Percentiles rank a stretch among this genome's conserved stretches.
These are phyloP conservation scores for Protula sp. DNA, from an alignment of 2,888 invertebrate genomes.

Conservation along the genomic window DNA sequence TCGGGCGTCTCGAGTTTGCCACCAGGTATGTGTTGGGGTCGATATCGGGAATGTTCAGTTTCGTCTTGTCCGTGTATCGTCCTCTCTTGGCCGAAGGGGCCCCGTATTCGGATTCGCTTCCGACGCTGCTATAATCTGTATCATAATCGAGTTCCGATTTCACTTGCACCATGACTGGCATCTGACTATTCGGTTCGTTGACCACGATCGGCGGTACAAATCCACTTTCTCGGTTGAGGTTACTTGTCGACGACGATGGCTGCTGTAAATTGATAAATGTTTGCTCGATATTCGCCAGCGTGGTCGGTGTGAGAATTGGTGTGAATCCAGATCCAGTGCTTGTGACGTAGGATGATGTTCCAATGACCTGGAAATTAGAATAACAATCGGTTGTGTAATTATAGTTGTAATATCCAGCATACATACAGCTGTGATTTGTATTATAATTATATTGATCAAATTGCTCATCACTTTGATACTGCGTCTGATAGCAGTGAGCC, in stretches of 20 bases:
- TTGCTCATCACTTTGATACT: too few species aligned
- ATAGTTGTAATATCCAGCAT: too few species aligned
- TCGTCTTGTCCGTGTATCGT: neutral
- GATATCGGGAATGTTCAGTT: neutral
- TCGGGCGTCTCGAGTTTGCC: neutral
- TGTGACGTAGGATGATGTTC: too few species aligned
- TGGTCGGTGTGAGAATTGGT: neutral
- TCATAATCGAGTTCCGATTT: neutral
- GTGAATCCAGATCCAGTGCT: too few species aligned
- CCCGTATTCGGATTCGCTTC: neutral
- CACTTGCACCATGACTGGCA: neutral
- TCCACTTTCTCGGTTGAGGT: neutral
- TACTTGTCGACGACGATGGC: neutral
- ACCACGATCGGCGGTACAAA: neutral
- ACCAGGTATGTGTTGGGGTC: slow-evolving; percentile 2
- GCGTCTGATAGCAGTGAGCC: too few species aligned
- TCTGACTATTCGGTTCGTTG: neutral
- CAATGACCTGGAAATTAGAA: too few species aligned
- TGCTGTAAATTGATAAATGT: neutral
- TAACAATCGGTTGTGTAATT: too few species aligned
- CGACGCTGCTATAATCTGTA: neutral
- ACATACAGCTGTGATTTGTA: too few species aligned
- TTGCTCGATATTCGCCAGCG: neutral
- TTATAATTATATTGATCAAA: too few species aligned
- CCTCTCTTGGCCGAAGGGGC: neutral